These are phyloP conservation scores for Arion vulgaris DNA, from an alignment of 1,140 invertebrate species.

Conservation along the genomic window DNA sequence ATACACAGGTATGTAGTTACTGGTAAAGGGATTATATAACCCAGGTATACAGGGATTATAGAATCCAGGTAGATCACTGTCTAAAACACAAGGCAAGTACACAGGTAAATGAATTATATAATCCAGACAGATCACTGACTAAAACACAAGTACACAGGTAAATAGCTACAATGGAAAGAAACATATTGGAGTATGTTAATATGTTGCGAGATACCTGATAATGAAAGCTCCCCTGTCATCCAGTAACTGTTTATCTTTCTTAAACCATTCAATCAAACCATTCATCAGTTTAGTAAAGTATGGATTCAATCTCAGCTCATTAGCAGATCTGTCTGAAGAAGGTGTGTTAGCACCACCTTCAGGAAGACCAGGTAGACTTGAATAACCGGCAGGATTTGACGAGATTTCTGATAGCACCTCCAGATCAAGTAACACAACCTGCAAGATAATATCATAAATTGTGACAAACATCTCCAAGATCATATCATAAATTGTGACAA, in stretches of 20 bases:
- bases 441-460: no score
- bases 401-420: slow-evolving; percentile 91
- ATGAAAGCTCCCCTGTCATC: slow-evolving; percentile 95
- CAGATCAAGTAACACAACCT: slow-evolving; percentile 84
- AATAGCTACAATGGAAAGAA: no score
- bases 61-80: no score
- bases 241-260: slow-evolving; percentile 86
- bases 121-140: no score
- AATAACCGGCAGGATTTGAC: slow-evolving; percentile 70
- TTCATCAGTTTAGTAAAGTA: slow-evolving; percentile 93
- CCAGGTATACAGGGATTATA: no score
- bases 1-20: no score
- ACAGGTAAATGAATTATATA: no score
- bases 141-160: no score
- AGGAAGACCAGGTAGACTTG: no score
- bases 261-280: slow-evolving; percentile 88
- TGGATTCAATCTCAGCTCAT: slow-evolving; percentile 54
- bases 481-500: background rate
- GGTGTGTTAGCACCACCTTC: background rate
- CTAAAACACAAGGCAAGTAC: no score
- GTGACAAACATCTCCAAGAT: background rate
- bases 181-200: no score
- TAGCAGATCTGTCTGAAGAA: background rate
- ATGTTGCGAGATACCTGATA: slow-evolving; percentile 89
- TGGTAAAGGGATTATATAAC: no score